These are phyloP conservation scores for Numenius phaeopus DNA, from an alignment of 2,797 vertebrate species.

Conservation along the genomic window DNA sequence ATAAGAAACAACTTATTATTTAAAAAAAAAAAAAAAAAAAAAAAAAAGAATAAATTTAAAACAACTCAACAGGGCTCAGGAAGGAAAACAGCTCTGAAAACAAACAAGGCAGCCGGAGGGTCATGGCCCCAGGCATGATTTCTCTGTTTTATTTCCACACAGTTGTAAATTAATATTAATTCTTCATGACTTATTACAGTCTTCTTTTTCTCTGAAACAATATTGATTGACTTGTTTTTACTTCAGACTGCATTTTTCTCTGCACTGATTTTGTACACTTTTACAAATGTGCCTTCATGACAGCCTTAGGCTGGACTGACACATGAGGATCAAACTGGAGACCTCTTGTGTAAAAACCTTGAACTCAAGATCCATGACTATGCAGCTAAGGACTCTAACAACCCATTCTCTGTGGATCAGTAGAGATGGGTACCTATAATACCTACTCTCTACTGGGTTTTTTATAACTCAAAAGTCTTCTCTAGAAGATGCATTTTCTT, in stretches of 20 bases:
- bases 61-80: neutral
- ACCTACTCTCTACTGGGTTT: neutral
- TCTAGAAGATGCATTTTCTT: neutral
- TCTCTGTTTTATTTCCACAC: neutral
- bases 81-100: neutral
- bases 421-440: neutral
- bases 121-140: neutral
- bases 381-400: neutral
- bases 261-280: neutral
- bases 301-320: conserved; percentile 4
- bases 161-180: conserved; percentile 47
- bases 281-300: neutral
- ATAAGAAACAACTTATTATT: neutral
- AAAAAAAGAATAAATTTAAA: neutral
- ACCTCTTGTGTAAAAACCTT: neutral
- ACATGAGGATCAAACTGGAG: neutral
- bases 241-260: conserved; percentile 14
- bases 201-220: neutral
- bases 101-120: neutral
- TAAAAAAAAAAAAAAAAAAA: neutral
- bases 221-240: conserved; percentile 30
- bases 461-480: neutral
- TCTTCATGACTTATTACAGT: conserved; percentile 8
- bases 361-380: conserved; percentile 22
- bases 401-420: neutral